These are phyloP conservation scores for Plagodis dolabraria DNA, from an alignment of 2,888 invertebrate genomes.

Conservation along the genomic window DNA sequence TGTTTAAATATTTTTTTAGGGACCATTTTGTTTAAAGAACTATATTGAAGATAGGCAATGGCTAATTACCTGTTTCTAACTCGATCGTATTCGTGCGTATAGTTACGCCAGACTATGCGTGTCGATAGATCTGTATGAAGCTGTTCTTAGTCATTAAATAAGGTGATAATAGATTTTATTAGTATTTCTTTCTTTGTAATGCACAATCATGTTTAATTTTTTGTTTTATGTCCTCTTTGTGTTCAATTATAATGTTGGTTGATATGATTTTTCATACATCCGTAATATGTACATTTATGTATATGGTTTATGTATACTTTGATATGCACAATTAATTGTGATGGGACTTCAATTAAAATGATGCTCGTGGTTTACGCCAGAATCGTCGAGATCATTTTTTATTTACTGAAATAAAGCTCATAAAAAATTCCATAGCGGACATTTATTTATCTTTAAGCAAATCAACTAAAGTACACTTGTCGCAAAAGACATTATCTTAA, in stretches of 20 bases:
- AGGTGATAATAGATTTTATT: conserved; percentile 78
- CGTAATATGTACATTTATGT: conserved; percentile 66
- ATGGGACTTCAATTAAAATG: conserved; percentile 45
- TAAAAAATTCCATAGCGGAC: conserved; percentile 63
- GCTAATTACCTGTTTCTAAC: conserved; percentile 47
- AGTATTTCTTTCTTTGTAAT: conserved; percentile 67
- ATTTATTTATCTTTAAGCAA: conserved; percentile 65
- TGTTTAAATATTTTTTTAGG: conserved; percentile 77
- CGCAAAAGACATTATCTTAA: conserved; percentile 78
- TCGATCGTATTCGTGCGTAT: conserved; percentile 43
- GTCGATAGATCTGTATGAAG: conserved; percentile 47
- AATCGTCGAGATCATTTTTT: conserved; percentile 45
- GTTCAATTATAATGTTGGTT: conserved; percentile 62
- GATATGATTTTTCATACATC: conserved; percentile 56
- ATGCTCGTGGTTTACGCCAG: conserved; percentile 68
- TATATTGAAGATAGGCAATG: conserved; percentile 62
- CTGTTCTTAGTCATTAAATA: conserved; percentile 53
- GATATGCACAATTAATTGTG: conserved; percentile 71
- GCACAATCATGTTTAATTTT: conserved; percentile 76
- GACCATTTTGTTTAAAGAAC: conserved; percentile 76
- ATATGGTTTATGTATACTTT: conserved; percentile 65
- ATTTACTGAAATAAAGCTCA: conserved; percentile 57
- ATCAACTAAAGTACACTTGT: conserved; percentile 77
- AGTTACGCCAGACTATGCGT: conserved; percentile 71
- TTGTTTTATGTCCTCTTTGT: conserved; percentile 54